Base-by-base conservation (phyloP, 2,888 invertebrate genomes). In the Cerceris rybyensis region DNA sequence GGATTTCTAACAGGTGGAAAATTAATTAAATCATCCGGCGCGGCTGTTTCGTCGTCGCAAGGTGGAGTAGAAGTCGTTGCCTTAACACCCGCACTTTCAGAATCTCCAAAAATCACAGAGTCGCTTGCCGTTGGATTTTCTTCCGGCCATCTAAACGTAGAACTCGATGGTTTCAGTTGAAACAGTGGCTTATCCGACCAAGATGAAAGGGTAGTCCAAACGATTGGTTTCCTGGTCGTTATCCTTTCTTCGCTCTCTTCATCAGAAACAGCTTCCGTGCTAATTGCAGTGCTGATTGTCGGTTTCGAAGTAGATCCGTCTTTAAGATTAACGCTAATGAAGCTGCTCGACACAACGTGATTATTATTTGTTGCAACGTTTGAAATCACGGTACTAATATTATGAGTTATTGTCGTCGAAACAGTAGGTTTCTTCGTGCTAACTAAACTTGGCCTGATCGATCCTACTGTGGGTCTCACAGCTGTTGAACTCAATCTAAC, bases 1-100 rank as follows among this genome's bases (percentile, higher is more conserved):
- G 97, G 97, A 91, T 97, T 97, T 60, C 97, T 94, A 0, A 97
- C 97, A 0, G 97, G 97, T 14, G 97, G 97, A 93, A 97, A 97
- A 86, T 97, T 97, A 49, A 95, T 95, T 28, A 95, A 92, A 78
- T 97, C 96, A 86, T 96, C 95, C 0, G 95, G 94, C 0, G 90
- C 90, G 28, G 95, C 94, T 0, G 96, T 95, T 80, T 95, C 95
- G 7, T 94, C 93, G 84, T 96, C 95, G 54, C 92, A 89, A 8
- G 90, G 86, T 8, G 79, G 86, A 13, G 70, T 58, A 0, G 83
- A 71, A 0, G 88, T 78, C 11, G 73, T 80, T 14, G 46, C 2
- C 28, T 64, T 73, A 11, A 50, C 39, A 6, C 16, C 41, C 0
- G 54, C 49, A 7, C 54, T 63, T 7, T 55, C 42, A 0, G 86